Evolutionary conservation across 2,888 invertebrate species (phyloP).

Genomic region (Lithosia quadra): DNA sequence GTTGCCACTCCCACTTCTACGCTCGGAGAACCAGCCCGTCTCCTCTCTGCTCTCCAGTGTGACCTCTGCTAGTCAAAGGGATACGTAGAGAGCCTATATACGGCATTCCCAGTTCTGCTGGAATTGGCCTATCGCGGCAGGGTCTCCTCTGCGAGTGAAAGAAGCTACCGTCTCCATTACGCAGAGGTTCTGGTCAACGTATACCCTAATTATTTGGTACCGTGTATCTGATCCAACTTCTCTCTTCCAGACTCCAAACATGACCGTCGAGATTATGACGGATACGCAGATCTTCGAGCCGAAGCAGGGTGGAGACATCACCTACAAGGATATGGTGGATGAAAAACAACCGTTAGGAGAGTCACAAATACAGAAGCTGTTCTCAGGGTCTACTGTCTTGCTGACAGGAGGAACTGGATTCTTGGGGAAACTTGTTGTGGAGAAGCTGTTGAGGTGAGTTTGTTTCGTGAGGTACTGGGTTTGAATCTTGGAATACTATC

Average conservation of each 20-base stretch:
- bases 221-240: not conserved
- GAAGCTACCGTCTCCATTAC: too few relatives aligned
- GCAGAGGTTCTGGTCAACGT: too few relatives aligned
- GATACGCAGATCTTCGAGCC: constrained; percentile 41
- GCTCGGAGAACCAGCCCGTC: too few relatives aligned
- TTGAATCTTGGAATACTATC: too few relatives aligned
- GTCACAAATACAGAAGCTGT: constrained; percentile 77
- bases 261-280: constrained; percentile 30
- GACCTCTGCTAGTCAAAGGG: too few relatives aligned
- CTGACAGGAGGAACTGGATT: constrained; percentile 98
- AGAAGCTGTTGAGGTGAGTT: constrained; percentile 93
- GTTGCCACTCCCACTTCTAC: too few relatives aligned
- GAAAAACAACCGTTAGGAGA: constrained; percentile 63
- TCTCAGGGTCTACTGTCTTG: constrained; percentile 86
- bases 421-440: constrained; percentile 96
- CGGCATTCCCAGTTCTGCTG: too few relatives aligned
- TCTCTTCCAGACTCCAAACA: constrained; percentile 23
- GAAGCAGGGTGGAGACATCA: constrained; percentile 82
- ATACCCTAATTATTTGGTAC: not conserved
- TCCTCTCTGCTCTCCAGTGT: too few relatives aligned
- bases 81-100: too few relatives aligned
- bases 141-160: too few relatives aligned
- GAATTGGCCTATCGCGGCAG: too few relatives aligned
- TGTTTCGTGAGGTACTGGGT: too few relatives aligned
- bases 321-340: constrained; percentile 78